Percentiles rank a stretch among this genome's conserved stretches.
Conservation (phyloP, 2,888 invertebrate species). For the Phortica magna region DNA sequence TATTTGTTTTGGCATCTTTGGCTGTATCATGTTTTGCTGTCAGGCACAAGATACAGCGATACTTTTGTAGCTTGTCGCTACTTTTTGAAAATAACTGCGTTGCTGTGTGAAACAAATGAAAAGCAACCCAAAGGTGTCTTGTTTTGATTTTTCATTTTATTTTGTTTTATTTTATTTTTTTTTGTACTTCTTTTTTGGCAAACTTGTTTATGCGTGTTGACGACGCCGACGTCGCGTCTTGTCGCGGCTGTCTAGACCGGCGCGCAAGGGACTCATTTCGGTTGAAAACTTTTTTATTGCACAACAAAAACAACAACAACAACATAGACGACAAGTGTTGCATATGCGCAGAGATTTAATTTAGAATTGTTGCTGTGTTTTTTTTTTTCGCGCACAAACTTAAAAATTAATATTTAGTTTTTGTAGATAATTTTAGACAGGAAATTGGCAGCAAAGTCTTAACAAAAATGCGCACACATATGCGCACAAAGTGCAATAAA, state of each 20-base stretch:
- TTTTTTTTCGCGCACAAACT: not conserved
- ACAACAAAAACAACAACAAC: not conserved
- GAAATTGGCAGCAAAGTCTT: constrained; percentile 7
- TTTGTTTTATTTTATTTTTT: constrained; percentile 4
- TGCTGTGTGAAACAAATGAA: not conserved
- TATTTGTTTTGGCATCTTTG: not conserved
- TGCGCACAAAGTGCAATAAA: not conserved
- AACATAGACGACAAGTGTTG: not conserved
- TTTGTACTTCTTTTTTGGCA: not conserved
- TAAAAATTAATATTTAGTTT: not conserved
- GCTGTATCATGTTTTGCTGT: too few relatives aligned
- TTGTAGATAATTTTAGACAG: not conserved
- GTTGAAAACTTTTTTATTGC: constrained; percentile 14
- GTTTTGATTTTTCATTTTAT: not conserved
- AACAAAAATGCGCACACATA: not conserved
- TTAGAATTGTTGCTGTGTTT: not conserved
- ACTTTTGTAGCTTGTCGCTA: too few relatives aligned
- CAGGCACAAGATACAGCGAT: too few relatives aligned
- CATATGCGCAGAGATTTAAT: not conserved
- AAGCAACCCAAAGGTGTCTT: constrained; percentile 10
- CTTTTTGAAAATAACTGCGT: not conserved
- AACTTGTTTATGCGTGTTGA: not conserved
- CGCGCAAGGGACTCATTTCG: constrained; percentile 14
- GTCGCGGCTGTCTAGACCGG: constrained; percentile 10
- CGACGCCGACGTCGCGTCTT: too few relatives aligned